Base-by-base conservation (phyloP, 2,113 vertebrate genomes). In the Platichthys flesus region DNA sequence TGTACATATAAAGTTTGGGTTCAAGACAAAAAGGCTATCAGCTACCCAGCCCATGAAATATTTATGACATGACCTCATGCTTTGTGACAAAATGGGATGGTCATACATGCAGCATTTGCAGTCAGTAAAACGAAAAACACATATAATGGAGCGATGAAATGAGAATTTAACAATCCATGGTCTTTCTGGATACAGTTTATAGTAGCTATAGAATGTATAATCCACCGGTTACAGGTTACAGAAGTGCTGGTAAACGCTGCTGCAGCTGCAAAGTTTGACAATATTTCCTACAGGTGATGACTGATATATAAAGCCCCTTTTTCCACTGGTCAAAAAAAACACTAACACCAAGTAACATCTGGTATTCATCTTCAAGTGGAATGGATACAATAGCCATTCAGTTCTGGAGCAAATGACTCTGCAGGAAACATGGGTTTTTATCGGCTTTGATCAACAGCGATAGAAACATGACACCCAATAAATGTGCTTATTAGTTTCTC, bases 21-120 rank as follows among this genome's bases (percentile, higher is more conserved):
- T 79, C 18, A 55, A 84, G 76, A 84, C 73, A 86, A 81, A 88
- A 37, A 61, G 73, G 57, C 81, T 72, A 84, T 85, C 78, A 67
- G 77, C 85, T 78, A 64, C 63, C 24, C 73, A 40, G 56, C 13
- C 57, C 64, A 83, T 91, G 10, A 85, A 91, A 83, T 89, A 91
- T 91, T 74, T 55, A 91, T 82, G 47, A 75, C 24, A 73, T 89
- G 89, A 90, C 76, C 66, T 90, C 83, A 91, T 83, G 74, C 76
- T 86, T 86, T 79, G 31, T 79, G 72, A 55, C 68, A 78, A 63
- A 69, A 42, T 55, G 56, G 63, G 81, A 76, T 55, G 55, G 56
- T 47, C 55, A 73, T 1, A 61, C 42, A 37, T 51, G n/a, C 28
- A 31, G 31, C 31, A 31, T 31, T 31, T 31, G 31, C 31, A 72